Evolutionary conservation across 2,888 invertebrate genomes (phyloP), one percentile per base, ranked within the genome.

Genomic region (Quadroppia sp.): DNA sequence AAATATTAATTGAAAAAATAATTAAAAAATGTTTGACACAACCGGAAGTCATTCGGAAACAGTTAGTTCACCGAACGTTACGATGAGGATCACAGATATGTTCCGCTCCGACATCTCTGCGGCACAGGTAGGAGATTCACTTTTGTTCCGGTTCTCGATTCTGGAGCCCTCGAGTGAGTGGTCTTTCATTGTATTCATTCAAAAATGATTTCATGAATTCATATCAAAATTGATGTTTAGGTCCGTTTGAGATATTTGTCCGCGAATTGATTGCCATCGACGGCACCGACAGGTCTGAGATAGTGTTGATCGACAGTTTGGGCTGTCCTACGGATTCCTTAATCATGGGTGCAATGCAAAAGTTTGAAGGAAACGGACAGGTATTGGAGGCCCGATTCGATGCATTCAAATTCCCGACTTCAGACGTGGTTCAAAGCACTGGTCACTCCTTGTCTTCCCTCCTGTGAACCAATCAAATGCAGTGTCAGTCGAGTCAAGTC

Each of bases 321-420:
- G 94, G 94, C n/a, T 95, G 94, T 81, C 94, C 94, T 17, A 94
- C 94, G 30, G 94, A 94, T 83, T 90, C 92, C 81, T 90, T 92
- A 83, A 94, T 94, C 82, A 92, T 94, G 93, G 93, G 93, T 80
- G 91, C 93, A 28, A 87, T 94, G 76, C 89, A 90, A 84, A 92
- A 92, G 84, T 90, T 91, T 15, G 76, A 78, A 45, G 77, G 76
- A 6, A 75, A 77, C 53, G 76, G 77, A 0, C 87, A 91, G 89
- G 88, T 91, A 79, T 85, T 94, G 76, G 85, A 93, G 76, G 93
- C 94, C 72, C 90, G 92, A 84, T 94, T 95, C 84, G 94, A 94
- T 83, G 94, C 94, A 48, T 95, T 95, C 87, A 94, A 95, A 83
- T 95, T 95, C 86, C 94, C 94, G 59, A 93, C 93, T 71, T 93